phyloP scores from a whole-genome alignment of 2,888 invertebrate genomes.

The Argyresthia albistria region DNA sequence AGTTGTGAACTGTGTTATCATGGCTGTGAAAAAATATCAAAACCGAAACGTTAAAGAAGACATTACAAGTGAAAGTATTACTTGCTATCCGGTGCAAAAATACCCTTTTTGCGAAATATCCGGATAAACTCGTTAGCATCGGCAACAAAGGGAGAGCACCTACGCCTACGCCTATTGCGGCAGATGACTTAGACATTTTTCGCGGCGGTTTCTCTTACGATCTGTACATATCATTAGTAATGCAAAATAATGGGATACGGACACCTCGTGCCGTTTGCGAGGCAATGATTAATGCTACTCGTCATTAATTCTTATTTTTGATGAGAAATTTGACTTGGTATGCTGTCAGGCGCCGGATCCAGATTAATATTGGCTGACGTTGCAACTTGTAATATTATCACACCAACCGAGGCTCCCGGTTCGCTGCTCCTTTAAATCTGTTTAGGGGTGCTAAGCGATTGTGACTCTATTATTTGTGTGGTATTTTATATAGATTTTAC shows the following conservation, averaged over 20 bases:
- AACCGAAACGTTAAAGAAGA: no score
- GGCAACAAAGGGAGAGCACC: slow-evolving; percentile 16
- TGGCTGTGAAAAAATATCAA: no score
- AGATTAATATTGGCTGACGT: slow-evolving; percentile 69
- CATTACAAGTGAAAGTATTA: no score
- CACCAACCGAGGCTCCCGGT: slow-evolving; percentile 6
- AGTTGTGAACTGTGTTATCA: no score
- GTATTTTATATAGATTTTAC: neutral
- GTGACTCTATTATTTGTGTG: neutral
- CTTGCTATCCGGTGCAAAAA: no score
- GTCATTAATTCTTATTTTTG: slow-evolving; percentile 72
- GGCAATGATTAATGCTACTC: slow-evolving; percentile 68
- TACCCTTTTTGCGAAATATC: no score
- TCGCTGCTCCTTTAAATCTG: slow-evolving; percentile 6
- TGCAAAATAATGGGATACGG: slow-evolving; percentile 71
- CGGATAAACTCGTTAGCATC: neutral
- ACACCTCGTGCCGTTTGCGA: slow-evolving; percentile 70
- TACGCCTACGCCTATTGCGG: slow-evolving; percentile 28
- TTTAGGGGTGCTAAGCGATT: slow-evolving; percentile 3
- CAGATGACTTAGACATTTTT: slow-evolving; percentile 53
- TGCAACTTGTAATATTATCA: slow-evolving; percentile 53
- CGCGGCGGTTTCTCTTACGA: slow-evolving; percentile 52
- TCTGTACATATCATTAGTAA: slow-evolving; percentile 71
- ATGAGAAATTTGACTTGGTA: slow-evolving; percentile 69
- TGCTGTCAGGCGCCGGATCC: slow-evolving; percentile 66